Evolutionary conservation across 53 echinoderm and acorn worm genomes (phyloP), one percentile per base, ranked within the genome.

Genomic region (Antedon mediterranea): DNA sequence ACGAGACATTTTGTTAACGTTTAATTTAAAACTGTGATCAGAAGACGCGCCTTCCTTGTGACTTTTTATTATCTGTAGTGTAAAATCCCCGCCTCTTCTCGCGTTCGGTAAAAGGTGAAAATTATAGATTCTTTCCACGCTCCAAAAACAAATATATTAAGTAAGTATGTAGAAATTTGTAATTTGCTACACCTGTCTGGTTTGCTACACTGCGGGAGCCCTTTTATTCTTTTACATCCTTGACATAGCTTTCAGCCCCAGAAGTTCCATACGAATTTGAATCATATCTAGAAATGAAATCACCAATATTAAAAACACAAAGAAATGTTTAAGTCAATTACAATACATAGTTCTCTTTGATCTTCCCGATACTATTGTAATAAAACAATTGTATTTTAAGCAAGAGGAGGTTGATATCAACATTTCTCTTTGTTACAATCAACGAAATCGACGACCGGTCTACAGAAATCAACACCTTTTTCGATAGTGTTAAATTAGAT

Each of bases 241-340:
- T 57, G 57, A 18, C 57, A 57, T 18, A 18, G 9, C 9, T 2
- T 57, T 57, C 57, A 57, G 57, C 57, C 57, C 57, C 57, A 57
- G 57, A 57, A 57, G 57, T 57, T 57, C 57, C 20, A 18, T 18
- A 57, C 57, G 57, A 57, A 57, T 2, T 15, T 57, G 57, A 57
- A 57, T 57, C 57, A 57, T 57, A 57, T 57, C 57, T 57, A 57
- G 57, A 57, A 57, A 57, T 57, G 57, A 57, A 57, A 57, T 57
- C 57, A 57, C 57, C 23, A 11, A 8, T 15, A 23, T 57, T 57
- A 57, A 57, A 41, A 18, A 57, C 57, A 57, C 57, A 57, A 57
- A 57, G 57, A 41, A 41, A n/a, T 41, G 5, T 41, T 7, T 41
- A 41, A 57, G 57, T 57, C 57, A 57, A 23, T 8, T 57, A 57